A percentile compares a stretch with the other conserved stretches of the same genome.
Evolutionary conservation across 2,797 vertebrate genomes (phyloP).

Genomic region (Argentina silus): DNA sequence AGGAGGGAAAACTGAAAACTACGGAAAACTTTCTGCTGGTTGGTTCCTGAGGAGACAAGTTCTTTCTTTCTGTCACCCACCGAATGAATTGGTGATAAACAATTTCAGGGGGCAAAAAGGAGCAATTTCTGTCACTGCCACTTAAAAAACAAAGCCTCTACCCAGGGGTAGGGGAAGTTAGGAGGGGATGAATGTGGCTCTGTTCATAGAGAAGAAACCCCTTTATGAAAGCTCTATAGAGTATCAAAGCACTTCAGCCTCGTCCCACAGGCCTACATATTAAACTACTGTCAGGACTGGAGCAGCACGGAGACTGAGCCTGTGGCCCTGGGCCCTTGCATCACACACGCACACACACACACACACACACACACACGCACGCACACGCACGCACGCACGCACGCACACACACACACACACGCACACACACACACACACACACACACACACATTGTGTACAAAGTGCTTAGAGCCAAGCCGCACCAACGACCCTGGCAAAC

Average conservation of each 20-base stretch:
- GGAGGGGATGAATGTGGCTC: not conserved
- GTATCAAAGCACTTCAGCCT: not conserved
- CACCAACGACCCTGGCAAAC: constrained; percentile 24
- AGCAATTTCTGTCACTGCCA: constrained; percentile 44
- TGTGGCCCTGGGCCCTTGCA: not conserved
- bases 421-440: not conserved
- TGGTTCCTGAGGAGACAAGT: constrained; percentile 54
- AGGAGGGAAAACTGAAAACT: constrained; percentile 14
- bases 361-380: not conserved
- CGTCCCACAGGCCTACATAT: not conserved
- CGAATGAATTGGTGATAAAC: constrained; percentile 73
- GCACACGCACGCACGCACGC: no score
- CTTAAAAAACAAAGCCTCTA: constrained; percentile 55
- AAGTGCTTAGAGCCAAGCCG: constrained; percentile 12
- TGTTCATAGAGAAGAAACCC: not conserved
- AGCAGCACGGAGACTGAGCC: not conserved
- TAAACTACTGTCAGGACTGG: not conserved
- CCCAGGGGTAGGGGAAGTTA: not conserved
- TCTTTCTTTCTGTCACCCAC: constrained; percentile 54
- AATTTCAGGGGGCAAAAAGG: constrained; percentile 57
- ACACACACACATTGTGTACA: constrained; percentile 10
- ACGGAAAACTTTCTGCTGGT: constrained; percentile 62
- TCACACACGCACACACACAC: not conserved
- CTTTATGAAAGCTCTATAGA: no score
- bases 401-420: no score